Percentiles rank a stretch among this genome's conserved stretches.
phyloP scores from a whole-genome alignment of 2,113 vertebrate genomes.

The Acinonyx jubatus region DNA sequence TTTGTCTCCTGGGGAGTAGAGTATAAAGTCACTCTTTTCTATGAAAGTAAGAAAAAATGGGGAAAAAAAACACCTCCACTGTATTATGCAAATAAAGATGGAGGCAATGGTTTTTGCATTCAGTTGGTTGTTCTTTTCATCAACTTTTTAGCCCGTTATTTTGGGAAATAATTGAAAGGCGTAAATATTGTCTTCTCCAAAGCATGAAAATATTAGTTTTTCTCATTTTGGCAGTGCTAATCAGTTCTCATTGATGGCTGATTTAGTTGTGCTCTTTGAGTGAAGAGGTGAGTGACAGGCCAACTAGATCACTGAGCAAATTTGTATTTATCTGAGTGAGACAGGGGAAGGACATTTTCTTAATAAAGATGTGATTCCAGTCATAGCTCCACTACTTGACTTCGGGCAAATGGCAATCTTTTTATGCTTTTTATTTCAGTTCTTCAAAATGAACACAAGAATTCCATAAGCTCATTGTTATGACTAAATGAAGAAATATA shows the following conservation, averaged over 20 bases:
- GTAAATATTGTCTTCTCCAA: background rate
- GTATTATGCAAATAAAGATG: background rate
- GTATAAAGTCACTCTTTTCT: background rate
- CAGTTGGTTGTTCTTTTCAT: background rate
- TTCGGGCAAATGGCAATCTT: background rate
- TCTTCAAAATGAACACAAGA: background rate
- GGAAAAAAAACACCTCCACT: background rate
- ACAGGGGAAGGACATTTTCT: background rate
- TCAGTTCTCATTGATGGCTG: background rate
- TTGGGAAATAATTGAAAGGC: slow-evolving; percentile 15
- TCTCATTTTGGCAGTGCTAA: background rate
- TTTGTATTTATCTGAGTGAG: background rate
- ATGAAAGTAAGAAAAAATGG: background rate
- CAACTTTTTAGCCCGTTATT: background rate
- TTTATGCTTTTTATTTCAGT: background rate
- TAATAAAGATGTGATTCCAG: background rate
- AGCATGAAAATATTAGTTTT: background rate
- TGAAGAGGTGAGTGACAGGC: background rate
- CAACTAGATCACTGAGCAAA: background rate
- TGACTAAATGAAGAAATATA: background rate
- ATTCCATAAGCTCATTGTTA: background rate
- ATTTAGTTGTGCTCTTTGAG: background rate
- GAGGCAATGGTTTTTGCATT: background rate
- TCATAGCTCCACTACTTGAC: background rate
- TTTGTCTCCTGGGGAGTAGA: background rate